phyloP scores from a whole-genome alignment of 1,140 invertebrate species.

The Drosophila ironensis region DNA sequence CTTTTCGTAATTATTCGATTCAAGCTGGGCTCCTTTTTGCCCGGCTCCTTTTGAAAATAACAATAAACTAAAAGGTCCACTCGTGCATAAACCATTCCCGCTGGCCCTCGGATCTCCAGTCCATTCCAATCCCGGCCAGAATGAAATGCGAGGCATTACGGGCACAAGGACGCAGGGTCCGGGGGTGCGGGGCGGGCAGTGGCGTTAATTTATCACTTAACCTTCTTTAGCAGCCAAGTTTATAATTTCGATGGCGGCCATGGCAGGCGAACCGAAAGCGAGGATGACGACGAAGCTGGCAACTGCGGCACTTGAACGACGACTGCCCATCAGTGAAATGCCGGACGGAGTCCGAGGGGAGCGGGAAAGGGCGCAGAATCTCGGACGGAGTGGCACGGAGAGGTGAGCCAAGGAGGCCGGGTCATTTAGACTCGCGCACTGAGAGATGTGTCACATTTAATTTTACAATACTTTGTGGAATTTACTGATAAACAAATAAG shows the following conservation, averaged over 20 bases:
- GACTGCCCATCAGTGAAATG: slow-evolving; percentile 67
- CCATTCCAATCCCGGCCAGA: slow-evolving; percentile 9
- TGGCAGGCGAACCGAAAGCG: slow-evolving; percentile 35
- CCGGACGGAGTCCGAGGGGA: slow-evolving; percentile 19
- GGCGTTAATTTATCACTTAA: slow-evolving; percentile 78
- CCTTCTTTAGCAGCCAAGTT: slow-evolving; percentile 77
- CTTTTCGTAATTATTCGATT: slow-evolving; percentile 47
- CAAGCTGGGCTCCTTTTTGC: slow-evolving; percentile 33
- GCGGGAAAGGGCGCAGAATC: slow-evolving; percentile 27
- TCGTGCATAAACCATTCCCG: slow-evolving; percentile 72
- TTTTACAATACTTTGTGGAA: too few species aligned
- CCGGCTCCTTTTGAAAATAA: slow-evolving; percentile 54
- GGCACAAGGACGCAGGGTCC: too few species aligned
- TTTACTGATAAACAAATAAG: too few species aligned
- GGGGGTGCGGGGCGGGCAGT: slow-evolving; percentile 34
- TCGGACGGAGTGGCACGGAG: neutral
- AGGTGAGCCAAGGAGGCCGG: neutral
- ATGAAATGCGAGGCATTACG: neutral
- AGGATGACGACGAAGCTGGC: slow-evolving; percentile 39
- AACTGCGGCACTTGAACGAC: slow-evolving; percentile 66
- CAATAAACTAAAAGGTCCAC: slow-evolving; percentile 74
- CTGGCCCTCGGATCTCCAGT: slow-evolving; percentile 19
- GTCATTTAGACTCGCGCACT: neutral
- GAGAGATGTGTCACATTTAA: too few species aligned
- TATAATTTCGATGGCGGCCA: slow-evolving; percentile 65